phyloP scores from a whole-genome alignment of 2,113 vertebrate genomes.

The Dromaius novaehollandiae region DNA sequence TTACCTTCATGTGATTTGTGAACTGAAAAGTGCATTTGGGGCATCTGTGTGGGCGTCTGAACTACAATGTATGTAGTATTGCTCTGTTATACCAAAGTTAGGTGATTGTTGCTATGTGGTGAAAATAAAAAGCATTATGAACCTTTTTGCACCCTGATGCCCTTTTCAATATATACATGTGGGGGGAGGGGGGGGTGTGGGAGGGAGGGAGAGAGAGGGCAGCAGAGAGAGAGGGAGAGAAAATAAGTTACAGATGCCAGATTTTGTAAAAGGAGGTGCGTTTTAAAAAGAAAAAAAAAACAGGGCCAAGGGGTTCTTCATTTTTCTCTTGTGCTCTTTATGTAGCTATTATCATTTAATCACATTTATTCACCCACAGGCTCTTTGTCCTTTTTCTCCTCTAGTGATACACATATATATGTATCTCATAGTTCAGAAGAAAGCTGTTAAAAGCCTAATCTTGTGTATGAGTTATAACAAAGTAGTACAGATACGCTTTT shows the following conservation, averaged over 20 bases:
- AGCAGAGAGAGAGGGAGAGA: neutral
- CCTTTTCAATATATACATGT: neutral
- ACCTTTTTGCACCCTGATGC: neutral
- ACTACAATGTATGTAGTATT: neutral
- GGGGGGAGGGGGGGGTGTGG: neutral
- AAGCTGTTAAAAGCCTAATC: neutral
- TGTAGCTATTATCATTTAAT: neutral
- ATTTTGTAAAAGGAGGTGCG: neutral
- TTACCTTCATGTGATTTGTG: neutral
- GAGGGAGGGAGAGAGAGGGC: neutral
- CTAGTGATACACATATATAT: rapidly evolving
- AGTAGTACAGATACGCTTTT: neutral
- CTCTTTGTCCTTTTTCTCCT: neutral
- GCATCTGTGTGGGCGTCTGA: neutral
- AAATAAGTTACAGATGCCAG: neutral
- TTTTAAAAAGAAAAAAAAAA: neutral
- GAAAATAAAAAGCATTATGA: neutral
- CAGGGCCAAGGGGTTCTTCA: rapidly evolving
- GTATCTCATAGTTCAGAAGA: neutral
- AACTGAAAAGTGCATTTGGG: neutral
- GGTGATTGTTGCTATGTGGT: neutral
- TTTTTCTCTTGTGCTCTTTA: neutral
- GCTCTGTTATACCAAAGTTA: neutral
- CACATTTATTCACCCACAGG: rapidly evolving
- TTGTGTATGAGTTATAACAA: neutral